Percentiles rank a stretch among this genome's conserved stretches.
Conservation (phyloP, 1,140 invertebrate species). For the Gonioctena quinquepunctata region DNA sequence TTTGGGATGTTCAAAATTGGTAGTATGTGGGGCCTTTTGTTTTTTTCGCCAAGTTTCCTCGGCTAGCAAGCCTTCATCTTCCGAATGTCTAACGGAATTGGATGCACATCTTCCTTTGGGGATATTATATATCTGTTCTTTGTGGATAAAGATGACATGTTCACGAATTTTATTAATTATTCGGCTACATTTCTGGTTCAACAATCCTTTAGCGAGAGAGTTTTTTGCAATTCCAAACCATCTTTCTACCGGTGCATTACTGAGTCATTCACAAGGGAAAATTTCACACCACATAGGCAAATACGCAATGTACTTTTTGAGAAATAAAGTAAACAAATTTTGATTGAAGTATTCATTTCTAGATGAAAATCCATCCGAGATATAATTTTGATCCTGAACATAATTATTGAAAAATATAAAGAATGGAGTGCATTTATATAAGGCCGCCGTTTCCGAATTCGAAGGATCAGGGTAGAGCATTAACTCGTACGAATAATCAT, state of each 20-base stretch:
- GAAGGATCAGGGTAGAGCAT: background rate
- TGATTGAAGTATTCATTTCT: background rate
- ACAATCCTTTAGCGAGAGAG: background rate
- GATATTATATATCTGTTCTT: background rate
- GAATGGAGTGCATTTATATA: constrained; percentile 1
- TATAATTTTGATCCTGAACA: background rate
- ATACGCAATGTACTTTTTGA: constrained; percentile 13
- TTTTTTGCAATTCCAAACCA: constrained; percentile 8
- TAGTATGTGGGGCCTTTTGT: background rate
- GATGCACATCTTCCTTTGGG: background rate
- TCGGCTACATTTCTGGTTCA: constrained; percentile 9
- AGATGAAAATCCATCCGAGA: background rate
- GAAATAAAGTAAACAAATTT: background rate
- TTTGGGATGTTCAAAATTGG: background rate
- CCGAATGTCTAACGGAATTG: background rate
- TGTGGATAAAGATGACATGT: constrained; percentile 3
- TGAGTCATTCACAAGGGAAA: background rate
- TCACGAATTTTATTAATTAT: background rate
- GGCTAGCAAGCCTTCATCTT: background rate
- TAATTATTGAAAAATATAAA: background rate
- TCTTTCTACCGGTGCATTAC: constrained; percentile 15
- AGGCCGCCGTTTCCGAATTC: background rate
- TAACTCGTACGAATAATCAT: background rate
- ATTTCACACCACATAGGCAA: constrained; percentile 4
- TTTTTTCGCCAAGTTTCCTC: constrained; percentile 1